Conservation (phyloP, 2,797 vertebrate species). For the Dicrostonyx torquatus region DNA sequence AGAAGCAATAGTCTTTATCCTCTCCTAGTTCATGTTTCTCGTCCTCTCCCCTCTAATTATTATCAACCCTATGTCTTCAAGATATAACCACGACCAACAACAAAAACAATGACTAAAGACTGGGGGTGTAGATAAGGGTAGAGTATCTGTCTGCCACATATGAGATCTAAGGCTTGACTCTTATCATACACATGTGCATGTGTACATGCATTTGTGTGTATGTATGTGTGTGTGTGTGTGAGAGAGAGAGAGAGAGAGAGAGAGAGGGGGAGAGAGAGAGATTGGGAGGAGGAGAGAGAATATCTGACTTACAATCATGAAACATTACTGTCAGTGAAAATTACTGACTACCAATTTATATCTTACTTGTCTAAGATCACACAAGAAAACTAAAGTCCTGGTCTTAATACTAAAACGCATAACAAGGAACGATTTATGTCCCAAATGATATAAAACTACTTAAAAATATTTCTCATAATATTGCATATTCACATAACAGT, state of each 20-base stretch:
- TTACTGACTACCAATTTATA: not conserved
- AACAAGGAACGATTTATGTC: not conserved
- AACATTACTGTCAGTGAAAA: not conserved
- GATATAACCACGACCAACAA: too few species aligned
- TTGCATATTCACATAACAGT: not conserved
- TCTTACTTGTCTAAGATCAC: not conserved
- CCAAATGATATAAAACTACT: not conserved
- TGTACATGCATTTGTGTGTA: too few species aligned
- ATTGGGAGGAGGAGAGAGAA: not conserved
- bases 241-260: not conserved
- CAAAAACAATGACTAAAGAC: not conserved
- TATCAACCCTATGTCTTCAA: not conserved
- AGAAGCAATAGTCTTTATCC: not conserved
- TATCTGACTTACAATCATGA: not conserved
- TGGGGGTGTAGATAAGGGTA: too few species aligned
- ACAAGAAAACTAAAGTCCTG: not conserved
- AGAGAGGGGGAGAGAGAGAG: not conserved
- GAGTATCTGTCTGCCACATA: rapidly evolving
- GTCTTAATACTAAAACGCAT: not conserved
- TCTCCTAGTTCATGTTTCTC: not conserved
- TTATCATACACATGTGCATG: not conserved
- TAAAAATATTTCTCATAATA: not conserved
- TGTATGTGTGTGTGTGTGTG: too few species aligned
- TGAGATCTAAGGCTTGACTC: not conserved
- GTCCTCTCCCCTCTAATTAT: not conserved